Evolutionary conservation across 2,113 vertebrate species (phyloP).

Genomic region (Xiphophorus hellerii): DNA sequence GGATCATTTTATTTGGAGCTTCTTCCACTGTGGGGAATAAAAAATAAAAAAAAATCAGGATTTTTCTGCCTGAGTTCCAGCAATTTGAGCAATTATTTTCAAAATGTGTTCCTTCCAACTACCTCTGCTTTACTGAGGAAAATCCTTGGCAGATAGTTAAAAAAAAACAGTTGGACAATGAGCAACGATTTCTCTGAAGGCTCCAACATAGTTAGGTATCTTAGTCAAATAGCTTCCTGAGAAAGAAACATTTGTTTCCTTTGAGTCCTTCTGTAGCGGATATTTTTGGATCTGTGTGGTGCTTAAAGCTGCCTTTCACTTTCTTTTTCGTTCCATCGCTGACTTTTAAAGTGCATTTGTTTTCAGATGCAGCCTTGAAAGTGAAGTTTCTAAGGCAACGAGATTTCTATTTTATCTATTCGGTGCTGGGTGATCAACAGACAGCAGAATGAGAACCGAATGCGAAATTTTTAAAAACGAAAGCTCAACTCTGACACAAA

Average conservation of each 20-base stretch:
- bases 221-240: not conserved
- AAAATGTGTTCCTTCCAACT: not conserved
- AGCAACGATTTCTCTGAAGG: not conserved
- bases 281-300: not conserved
- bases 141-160: not conserved
- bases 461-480: constrained; percentile 8
- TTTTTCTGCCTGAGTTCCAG: not conserved
- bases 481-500: constrained; percentile 1
- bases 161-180: not conserved
- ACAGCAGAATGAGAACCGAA: constrained; percentile 2
- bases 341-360: not conserved
- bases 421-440: constrained; percentile 3
- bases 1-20: not conserved
- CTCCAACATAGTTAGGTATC: constrained; percentile 1
- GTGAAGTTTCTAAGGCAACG: constrained; percentile 38
- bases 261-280: not conserved
- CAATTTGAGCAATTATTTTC: constrained; percentile 17
- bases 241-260: not conserved
- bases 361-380: constrained; percentile 11
- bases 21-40: not conserved
- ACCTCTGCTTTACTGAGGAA: not conserved
- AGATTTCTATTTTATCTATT: constrained; percentile 2
- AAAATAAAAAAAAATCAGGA: not conserved
- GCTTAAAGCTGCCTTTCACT: not conserved
- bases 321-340: not conserved